Evolutionary conservation across 1,140 invertebrate genomes (phyloP), one percentile per base, ranked within the genome.

Genomic region (Campoletis sonorensis): DNA sequence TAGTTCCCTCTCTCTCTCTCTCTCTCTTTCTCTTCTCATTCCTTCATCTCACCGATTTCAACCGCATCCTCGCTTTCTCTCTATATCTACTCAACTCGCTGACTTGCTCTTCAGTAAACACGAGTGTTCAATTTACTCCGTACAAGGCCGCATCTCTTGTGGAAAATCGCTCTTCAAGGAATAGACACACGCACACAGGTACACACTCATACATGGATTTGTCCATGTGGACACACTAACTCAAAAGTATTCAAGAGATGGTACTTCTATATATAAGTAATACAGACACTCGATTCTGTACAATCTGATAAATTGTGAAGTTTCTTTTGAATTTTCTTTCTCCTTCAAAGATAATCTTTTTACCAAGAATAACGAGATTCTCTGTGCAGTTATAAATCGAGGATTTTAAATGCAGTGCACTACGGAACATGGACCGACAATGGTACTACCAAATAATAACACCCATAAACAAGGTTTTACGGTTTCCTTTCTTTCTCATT

Each of bases 21-120:
- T 1, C 10, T 27, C 51, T 83, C 71, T 85, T 83, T 85, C 77
- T 82, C 67, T 70, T n/a, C 67, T 70, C 67, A 70, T 70, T 70
- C 67, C 15, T 33, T 70, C 27, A 16, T 70, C 67, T 70, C 61
- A 54, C 51, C 49, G 37, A 40, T 79, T 79, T 76, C 81, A 80
- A 83, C 85, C 82, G 73, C 79, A 76, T 84, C 83, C 81, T 86
- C 84, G 83, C 76, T 64, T 80, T 82, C 82, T 80, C 54, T 61
- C 84, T 84, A 79, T 85, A 78, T 83, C 80, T 71, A 77, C 79
- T 45, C 51, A 82, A 80, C 83, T 80, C 83, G 64, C 37, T 82
- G 72, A 58, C 61, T 79, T 85, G 81, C 84, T 84, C 84, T 84
- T 84, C 78, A 58, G 37, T 40, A 80, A 75, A 75, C 79, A 80